Base-by-base conservation (phyloP, 2,797 vertebrate species). In the Pseudochirops corinnae region DNA sequence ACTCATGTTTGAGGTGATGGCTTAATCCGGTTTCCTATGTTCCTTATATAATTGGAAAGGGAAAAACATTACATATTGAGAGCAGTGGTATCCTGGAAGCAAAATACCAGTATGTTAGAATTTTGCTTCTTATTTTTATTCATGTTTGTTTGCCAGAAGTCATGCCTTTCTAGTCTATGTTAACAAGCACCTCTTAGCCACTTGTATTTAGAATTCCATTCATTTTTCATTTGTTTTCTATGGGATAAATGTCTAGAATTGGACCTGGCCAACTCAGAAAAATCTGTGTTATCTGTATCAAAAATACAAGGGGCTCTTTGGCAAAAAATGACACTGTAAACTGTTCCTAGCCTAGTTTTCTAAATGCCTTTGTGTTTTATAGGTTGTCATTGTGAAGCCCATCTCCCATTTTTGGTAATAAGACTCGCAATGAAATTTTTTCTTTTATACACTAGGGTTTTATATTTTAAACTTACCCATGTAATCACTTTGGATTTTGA, bases 401-500 rank as follows among this genome's bases (percentile, higher is more conserved):
- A 90, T 93, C 95, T 96, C 67, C 91, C 57, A 39, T 96, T 97
- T 94, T 96, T 94, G 55, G 62, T 94, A 93, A 97, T 97, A 95
- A 96, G 92, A 67, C 94, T 94, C 94, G 94, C 10, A 96, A 92
- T 90, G 56, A 56, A 93, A 87, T 55, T 62, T 93, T 95, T 95
- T 96, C 95, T 93, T 92, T 96, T 82, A 82, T 82, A 46, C 55
- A 56, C 55, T 52, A 11, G 82, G 58, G 91, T 90, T 97, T 97
- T 97, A 87, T 56, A 95, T 97, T 96, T 97, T 96, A 93, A 92
- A 96, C 93, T 96, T 97, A 95, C 95, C 96, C 91, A 0, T 90
- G 16, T 87, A 67, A 60, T 97, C 94, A 95, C 94, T 95, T 96
- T 96, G 67, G 97, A 94, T 57, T 97, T 96, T 98, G 98, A 96